Evolutionary conservation across 2,797 vertebrate genomes (phyloP).

Genomic region (Siniperca undulata): DNA sequence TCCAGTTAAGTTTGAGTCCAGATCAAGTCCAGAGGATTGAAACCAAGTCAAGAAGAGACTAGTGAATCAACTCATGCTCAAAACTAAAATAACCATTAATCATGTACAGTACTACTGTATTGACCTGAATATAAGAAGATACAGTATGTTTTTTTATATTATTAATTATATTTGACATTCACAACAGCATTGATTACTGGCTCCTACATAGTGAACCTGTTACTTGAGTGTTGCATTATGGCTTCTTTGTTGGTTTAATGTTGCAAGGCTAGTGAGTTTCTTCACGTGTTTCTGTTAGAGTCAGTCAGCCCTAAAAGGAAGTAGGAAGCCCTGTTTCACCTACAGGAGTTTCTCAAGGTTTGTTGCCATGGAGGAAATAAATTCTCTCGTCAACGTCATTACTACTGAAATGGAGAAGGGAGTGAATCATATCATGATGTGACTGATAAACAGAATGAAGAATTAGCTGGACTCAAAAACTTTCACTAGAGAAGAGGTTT

Average conservation of each 20-base stretch:
- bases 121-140: neutral
- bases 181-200: neutral
- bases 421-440: neutral
- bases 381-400: neutral
- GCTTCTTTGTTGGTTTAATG: neutral
- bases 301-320: neutral
- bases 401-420: neutral
- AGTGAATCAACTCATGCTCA: neutral
- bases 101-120: neutral
- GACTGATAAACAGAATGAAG: neutral
- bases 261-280: neutral
- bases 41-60: neutral
- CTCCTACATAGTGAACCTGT: neutral
- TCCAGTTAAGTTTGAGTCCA: conserved; percentile 13
- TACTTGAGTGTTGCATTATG: neutral
- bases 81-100: neutral
- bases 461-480: neutral
- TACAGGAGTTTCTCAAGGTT: neutral
- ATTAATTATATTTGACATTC: neutral
- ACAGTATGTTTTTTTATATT: neutral
- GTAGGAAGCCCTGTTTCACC: neutral
- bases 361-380: neutral
- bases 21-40: neutral
- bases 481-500: neutral
- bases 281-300: neutral